Evolutionary conservation across 2,888 invertebrate species (phyloP), one percentile per base, ranked within the genome.

Genomic region (Eupithecia vulgata): DNA sequence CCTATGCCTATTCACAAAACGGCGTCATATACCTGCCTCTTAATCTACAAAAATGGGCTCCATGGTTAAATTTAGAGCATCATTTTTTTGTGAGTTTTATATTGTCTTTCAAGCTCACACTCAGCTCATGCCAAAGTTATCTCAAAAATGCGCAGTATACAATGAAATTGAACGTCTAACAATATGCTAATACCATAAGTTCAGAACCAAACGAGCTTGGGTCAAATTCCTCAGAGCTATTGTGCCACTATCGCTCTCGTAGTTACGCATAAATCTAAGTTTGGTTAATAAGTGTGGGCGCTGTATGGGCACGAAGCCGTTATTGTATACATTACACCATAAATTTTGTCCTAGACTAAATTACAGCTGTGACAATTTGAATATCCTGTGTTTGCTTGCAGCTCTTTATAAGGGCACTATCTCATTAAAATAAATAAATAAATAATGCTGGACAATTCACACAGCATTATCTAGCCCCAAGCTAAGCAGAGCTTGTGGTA

Each of bases 261-360:
- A 87, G 87, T 85, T 85, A 88, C 84, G 89, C 90, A 92, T 93
- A 92, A 93, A 92, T 93, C 92, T 90, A 81, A 86, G 89, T 92
- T 92, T 90, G 83, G 90, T 92, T 93, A 91, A 90, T 90, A 90
- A 87, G 90, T 88, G 93, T 94, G 90, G 94, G 94, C 90, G 93
- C 85, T 85, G 87, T 88, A 84, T 86, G 86, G 85, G 84, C 90
- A 87, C 88, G 85, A 85, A 88, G 86, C 88, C 87, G 90, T 90
- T 90, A 85, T 79, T 82, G 84, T 83, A 84, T 84, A 79, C 80
- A 70, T 81, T 84, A 78, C 81, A 69, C 81, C 84, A 86, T 89
- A 88, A 87, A 89, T 87, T 57, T 21, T 86, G 81, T 80, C 74
- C 64, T 79, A 76, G 76, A 74, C 73, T 78, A 80, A 83, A 81